A percentile compares a stretch with the other conserved stretches of the same genome.
These are phyloP conservation scores for Xylota sylvarum DNA, from an alignment of 2,888 invertebrate species.

Conservation along the genomic window DNA sequence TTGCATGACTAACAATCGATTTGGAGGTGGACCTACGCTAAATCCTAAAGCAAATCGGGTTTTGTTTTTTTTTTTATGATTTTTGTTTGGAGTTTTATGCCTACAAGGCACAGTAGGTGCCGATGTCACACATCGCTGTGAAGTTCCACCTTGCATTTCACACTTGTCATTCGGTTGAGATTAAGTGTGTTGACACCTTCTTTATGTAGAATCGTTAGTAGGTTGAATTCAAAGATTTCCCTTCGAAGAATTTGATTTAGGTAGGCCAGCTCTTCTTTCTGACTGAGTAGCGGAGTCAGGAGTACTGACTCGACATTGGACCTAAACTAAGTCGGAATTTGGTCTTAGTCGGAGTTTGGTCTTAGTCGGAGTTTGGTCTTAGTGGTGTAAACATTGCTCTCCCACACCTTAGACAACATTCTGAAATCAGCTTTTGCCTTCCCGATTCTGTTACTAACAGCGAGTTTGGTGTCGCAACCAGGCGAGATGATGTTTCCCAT, in stretches of 20 bases:
- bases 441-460: too few species aligned
- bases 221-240: background rate
- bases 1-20: slow-evolving; percentile 37
- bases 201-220: background rate
- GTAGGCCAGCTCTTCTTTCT: too few species aligned
- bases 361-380: too few species aligned
- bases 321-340: too few species aligned
- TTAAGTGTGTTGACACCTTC: slow-evolving; percentile 41
- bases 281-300: too few species aligned
- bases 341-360: too few species aligned
- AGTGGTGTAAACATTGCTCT: too few species aligned
- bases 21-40: slow-evolving; percentile 20
- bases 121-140: slow-evolving; percentile 36
- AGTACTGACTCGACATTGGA: too few species aligned
- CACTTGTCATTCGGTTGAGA: slow-evolving; percentile 25
- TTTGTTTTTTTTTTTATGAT: slow-evolving; percentile 8
- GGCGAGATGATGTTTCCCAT: too few species aligned
- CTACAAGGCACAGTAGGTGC: slow-evolving; percentile 44
- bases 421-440: too few species aligned
- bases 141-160: slow-evolving; percentile 46
- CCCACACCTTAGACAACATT: too few species aligned
- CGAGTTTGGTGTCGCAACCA: too few species aligned
- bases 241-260: background rate
- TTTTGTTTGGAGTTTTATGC: slow-evolving; percentile 28
- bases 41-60: slow-evolving; percentile 25